These are phyloP conservation scores for Caenorhabditis brenneri DNA, from an alignment of 1,140 invertebrate genomes.

Conservation along the genomic window DNA sequence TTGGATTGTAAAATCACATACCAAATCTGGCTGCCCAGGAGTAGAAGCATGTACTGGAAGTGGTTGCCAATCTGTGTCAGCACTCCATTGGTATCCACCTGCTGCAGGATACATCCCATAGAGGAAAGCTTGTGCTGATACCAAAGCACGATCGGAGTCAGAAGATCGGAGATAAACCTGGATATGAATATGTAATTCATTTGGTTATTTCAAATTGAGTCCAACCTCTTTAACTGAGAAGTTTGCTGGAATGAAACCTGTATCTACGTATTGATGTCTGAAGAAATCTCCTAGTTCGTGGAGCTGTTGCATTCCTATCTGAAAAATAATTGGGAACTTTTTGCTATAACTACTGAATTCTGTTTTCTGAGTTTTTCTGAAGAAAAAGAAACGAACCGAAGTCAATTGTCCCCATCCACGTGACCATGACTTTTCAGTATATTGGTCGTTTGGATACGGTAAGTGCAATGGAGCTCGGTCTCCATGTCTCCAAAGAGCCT, in stretches of 20 bases:
- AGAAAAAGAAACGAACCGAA: neutral
- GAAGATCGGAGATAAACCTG: conserved; percentile 52
- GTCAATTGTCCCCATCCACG: conserved; percentile 45
- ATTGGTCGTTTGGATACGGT: conserved; percentile 41
- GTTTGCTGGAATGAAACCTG: neutral
- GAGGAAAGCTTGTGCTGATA: conserved; percentile 50
- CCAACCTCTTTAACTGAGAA: conserved; percentile 18
- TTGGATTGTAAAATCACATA: neutral
- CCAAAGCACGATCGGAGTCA: conserved; percentile 53
- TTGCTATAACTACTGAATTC: too few relatives aligned
- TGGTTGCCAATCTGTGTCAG: conserved; percentile 47
- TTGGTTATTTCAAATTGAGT: neutral
- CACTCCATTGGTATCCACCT: neutral
- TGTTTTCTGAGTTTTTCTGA: neutral
- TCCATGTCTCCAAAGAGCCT: conserved; percentile 11
- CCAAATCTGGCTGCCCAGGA: conserved; percentile 39
- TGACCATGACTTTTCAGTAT: conserved; percentile 31
- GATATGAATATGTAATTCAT: neutral
- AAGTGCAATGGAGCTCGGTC: conserved; percentile 18
- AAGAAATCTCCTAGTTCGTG: conserved; percentile 57
- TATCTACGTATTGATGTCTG: conserved; percentile 52
- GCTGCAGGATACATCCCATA: conserved; percentile 51
- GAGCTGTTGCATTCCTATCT: conserved; percentile 61
- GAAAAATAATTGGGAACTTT: too few relatives aligned
- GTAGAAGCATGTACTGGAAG: conserved; percentile 51